Percentiles rank a stretch among this genome's conserved stretches.
phyloP scores from a whole-genome alignment of 2,888 invertebrate genomes.

The Pteria penguin region DNA sequence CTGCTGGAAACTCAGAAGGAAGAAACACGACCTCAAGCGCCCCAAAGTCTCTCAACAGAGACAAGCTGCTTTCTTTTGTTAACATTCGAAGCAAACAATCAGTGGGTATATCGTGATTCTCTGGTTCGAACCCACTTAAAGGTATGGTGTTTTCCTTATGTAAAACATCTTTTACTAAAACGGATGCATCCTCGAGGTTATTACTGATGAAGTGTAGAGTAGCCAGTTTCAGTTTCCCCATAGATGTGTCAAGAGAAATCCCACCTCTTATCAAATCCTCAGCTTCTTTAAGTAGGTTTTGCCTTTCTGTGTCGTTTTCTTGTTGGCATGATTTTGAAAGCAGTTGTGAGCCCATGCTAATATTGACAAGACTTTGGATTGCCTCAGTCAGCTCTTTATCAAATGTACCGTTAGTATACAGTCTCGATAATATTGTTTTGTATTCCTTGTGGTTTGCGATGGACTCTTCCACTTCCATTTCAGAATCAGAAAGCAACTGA shows the following conservation, averaged over 20 bases:
- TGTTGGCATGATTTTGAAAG: neutral
- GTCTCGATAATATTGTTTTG: neutral
- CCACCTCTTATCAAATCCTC: neutral
- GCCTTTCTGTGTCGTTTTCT: neutral
- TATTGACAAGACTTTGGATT: neutral
- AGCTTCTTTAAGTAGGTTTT: neutral
- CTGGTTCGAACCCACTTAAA: slow-evolving; percentile 2
- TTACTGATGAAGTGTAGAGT: neutral
- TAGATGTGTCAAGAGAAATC: neutral
- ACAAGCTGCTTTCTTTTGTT: no score
- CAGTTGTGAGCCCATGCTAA: neutral
- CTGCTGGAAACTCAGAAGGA: neutral
- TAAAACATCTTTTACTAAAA: neutral
- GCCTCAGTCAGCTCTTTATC: neutral
- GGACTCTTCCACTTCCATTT: neutral
- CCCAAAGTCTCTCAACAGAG: neutral
- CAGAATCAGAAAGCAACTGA: neutral
- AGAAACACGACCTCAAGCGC: slow-evolving; percentile 7
- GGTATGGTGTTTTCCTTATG: neutral
- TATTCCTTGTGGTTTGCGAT: neutral
- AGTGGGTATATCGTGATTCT: neutral
- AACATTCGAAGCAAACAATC: neutral
- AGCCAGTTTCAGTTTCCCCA: neutral
- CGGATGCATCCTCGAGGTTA: neutral
- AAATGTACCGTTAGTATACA: neutral